Conservation (phyloP, 2,888 invertebrate species). For the Eumacrocentrus americanus region DNA sequence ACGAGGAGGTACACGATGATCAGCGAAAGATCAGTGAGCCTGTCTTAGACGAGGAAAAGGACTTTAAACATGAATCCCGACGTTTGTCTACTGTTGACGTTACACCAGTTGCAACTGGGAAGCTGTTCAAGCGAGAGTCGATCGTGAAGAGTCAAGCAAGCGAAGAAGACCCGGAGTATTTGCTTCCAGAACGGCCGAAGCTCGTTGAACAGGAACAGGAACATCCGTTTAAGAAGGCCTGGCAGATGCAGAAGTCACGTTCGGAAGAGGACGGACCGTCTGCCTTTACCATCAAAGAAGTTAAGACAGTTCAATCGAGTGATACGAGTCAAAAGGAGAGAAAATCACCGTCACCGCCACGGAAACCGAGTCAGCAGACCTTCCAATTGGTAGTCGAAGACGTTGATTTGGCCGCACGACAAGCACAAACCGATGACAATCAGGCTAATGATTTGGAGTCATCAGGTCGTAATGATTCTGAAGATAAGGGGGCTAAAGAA, state of each 20-base stretch:
- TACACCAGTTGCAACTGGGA: constrained; percentile 38
- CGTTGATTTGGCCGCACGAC: neutral
- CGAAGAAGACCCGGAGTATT: constrained; percentile 58
- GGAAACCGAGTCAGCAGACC: neutral
- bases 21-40: constrained; percentile 47
- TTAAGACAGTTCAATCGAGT: constrained; percentile 18
- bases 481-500: constrained; percentile 39
- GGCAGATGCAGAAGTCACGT: constrained; percentile 58
- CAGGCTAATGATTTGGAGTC: constrained; percentile 12
- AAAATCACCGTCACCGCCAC: constrained; percentile 7
- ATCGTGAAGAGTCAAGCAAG: constrained; percentile 60
- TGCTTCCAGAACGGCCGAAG: constrained; percentile 57
- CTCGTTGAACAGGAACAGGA: constrained; percentile 57
- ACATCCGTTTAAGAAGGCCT: constrained; percentile 59
- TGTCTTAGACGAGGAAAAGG: constrained; percentile 49
- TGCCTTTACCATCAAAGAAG: constrained; percentile 46
- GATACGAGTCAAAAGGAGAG: neutral
- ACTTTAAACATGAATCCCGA: constrained; percentile 46
- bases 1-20: constrained; percentile 21
- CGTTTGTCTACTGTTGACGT: neutral
- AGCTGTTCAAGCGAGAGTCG: constrained; percentile 56
- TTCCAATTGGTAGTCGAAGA: constrained; percentile 17
- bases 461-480: constrained; percentile 36
- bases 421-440: neutral
- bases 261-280: constrained; percentile 56